These are phyloP conservation scores for Eupeodes luniger DNA, from an alignment of 2,888 invertebrate species.

Conservation along the genomic window DNA sequence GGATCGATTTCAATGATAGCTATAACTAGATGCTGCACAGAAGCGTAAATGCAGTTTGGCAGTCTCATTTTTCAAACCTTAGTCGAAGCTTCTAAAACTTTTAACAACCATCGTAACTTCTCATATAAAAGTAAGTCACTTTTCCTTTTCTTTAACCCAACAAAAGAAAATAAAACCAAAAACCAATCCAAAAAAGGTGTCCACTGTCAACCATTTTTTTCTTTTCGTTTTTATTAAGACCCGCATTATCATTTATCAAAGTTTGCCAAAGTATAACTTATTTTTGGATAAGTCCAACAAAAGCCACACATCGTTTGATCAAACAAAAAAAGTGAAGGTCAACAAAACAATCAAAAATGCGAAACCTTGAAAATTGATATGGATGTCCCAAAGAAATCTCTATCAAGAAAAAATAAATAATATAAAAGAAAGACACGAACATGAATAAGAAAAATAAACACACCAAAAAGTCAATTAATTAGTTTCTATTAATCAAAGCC, in stretches of 20 bases:
- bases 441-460: conserved; percentile 7
- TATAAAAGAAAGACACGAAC: neutral
- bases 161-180: neutral
- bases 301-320: neutral
- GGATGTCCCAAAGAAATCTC: conserved; percentile 16
- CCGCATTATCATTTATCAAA: conserved; percentile 7
- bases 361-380: conserved; percentile 51
- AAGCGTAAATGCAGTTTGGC: too few species aligned
- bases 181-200: neutral
- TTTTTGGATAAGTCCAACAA: conserved; percentile 2
- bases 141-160: neutral
- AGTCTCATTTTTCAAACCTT: too few species aligned
- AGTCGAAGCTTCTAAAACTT: too few species aligned
- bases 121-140: too few species aligned
- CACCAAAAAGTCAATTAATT: conserved; percentile 42
- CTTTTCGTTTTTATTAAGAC: neutral
- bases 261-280: conserved; percentile 8
- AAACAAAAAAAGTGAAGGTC: conserved; percentile 51
- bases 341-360: conserved; percentile 45
- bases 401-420: neutral
- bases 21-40: too few species aligned
- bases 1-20: too few species aligned
- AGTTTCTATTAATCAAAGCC: conserved; percentile 64
- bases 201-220: neutral
- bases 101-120: too few species aligned